Percentiles rank a stretch among this genome's conserved stretches.
phyloP scores from a whole-genome alignment of 2,888 invertebrate genomes.

The Apodemia hepburni region DNA sequence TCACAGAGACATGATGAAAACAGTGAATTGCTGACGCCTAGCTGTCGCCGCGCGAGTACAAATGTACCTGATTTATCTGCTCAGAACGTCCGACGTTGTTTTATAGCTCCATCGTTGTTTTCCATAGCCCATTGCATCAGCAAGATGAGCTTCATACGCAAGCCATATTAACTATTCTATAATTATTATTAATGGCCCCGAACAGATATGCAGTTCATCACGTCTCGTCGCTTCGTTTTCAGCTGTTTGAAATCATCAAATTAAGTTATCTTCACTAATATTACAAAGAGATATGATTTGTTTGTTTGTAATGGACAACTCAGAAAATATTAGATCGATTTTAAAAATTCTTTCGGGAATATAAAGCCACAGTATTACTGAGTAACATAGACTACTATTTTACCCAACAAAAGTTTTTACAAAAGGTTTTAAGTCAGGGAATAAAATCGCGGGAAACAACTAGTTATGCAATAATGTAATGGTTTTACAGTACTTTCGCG shows the following conservation, averaged over 20 bases:
- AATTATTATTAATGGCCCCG: constrained; percentile 29
- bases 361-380: too few relatives aligned
- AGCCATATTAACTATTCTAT: constrained; percentile 21
- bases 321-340: too few relatives aligned
- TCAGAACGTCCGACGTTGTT: constrained; percentile 32
- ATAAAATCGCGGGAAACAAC: too few relatives aligned
- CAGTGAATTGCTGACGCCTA: constrained; percentile 32
- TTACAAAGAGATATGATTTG: too few relatives aligned
- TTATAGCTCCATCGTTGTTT: constrained; percentile 31
- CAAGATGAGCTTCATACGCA: constrained; percentile 9
- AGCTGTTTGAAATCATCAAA: background rate
- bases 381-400: too few relatives aligned
- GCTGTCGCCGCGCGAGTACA: constrained; percentile 32
- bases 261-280: too few relatives aligned
- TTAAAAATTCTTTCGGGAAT: too few relatives aligned
- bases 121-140: constrained; percentile 24
- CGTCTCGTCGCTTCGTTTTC: background rate
- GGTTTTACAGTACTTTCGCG: too few relatives aligned
- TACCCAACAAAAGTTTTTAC: too few relatives aligned
- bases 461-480: too few relatives aligned
- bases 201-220: constrained; percentile 22
- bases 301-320: too few relatives aligned
- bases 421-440: too few relatives aligned
- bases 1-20: constrained; percentile 33
- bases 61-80: constrained; percentile 35